Evolutionary conservation across 1,140 invertebrate genomes (phyloP), one percentile per base, ranked within the genome.

Genomic region (Pogonomyrmex barbatus): DNA sequence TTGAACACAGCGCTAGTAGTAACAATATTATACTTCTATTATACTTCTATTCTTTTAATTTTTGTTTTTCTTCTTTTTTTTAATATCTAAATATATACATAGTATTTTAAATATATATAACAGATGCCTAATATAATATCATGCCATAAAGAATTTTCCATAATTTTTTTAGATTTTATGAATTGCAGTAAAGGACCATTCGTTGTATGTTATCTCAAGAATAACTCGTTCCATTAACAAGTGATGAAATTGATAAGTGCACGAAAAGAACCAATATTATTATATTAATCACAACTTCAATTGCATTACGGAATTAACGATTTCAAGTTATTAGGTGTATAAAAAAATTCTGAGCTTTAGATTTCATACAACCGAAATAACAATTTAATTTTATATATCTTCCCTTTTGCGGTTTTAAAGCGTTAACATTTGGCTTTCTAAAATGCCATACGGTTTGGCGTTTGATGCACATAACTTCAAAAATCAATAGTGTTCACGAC

Each of bases 101-200:
- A 9, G 33, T 17, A 78, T 65, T 33, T 54, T 39, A 62, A 77
- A 4, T 10, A 17, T 17, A 14, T 10, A 17, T 17, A 14, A 2
- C 0, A 62, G n/a, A 0, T n/a, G 5, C 36, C 12, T 42, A 14
- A 50, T 56, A 24, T 42, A 9, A 60, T 9, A 17, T 42, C 10
- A 5, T 68, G 2, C 0, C 3, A 14, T 4, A 47, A 30, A 68
- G 42, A 30, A 50, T 68, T 17, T 42, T 2, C 30, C 42, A 4
- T n/a, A 42, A 30, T n/a, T 62, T 30, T 36, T 14, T 6, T 2
- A 78, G 30, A 36, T 47, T 63, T 1, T 0, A 6, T 12, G 36
- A 5, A 50, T 78, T 42, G 30, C 9, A 42, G n/a, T 78, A 33
- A 45, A 78, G 6, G 17, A 78, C 17, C 52, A 39, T 30, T 78